These are phyloP conservation scores for Portevinia maculata DNA, from an alignment of 2,888 invertebrate species.

Conservation along the genomic window DNA sequence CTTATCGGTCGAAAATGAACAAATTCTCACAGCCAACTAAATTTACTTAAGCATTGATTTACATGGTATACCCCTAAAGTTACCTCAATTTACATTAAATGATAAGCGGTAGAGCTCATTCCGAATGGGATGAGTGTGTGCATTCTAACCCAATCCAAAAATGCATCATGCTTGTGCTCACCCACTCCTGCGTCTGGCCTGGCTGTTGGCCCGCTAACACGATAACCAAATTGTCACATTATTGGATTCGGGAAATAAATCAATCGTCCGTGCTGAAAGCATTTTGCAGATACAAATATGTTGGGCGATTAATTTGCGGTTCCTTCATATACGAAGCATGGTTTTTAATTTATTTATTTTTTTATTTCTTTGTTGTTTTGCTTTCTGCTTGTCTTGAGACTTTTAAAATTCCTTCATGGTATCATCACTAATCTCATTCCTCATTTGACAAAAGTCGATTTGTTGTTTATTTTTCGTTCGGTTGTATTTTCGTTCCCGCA, in stretches of 20 bases:
- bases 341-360: too few species aligned
- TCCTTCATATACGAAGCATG: slow-evolving; percentile 20
- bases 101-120: slow-evolving; percentile 43
- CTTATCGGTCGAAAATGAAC: slow-evolving; percentile 53
- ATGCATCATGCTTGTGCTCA: slow-evolving; percentile 68
- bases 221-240: slow-evolving; percentile 74
- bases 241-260: slow-evolving; percentile 70
- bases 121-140: not conserved
- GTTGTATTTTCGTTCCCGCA: not conserved
- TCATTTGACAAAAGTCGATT: slow-evolving; percentile 73
- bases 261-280: slow-evolving; percentile 74
- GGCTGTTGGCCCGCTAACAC: slow-evolving; percentile 21
- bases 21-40: slow-evolving; percentile 34
- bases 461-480: slow-evolving; percentile 30
- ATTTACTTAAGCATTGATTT: slow-evolving; percentile 63
- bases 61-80: slow-evolving; percentile 25
- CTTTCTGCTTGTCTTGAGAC: slow-evolving; percentile 36
- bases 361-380: slow-evolving; percentile 6
- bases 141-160: slow-evolving; percentile 41
- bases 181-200: slow-evolving; percentile 41
- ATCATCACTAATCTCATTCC: slow-evolving; percentile 72
- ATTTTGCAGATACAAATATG: slow-evolving; percentile 74
- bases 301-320: slow-evolving; percentile 67
- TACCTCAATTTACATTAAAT: slow-evolving; percentile 68
- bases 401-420: slow-evolving; percentile 69